Percentiles rank a stretch among this genome's conserved stretches.
Evolutionary conservation across 2,888 invertebrate genomes (phyloP).

Genomic region (Himalopsyche japonica): DNA sequence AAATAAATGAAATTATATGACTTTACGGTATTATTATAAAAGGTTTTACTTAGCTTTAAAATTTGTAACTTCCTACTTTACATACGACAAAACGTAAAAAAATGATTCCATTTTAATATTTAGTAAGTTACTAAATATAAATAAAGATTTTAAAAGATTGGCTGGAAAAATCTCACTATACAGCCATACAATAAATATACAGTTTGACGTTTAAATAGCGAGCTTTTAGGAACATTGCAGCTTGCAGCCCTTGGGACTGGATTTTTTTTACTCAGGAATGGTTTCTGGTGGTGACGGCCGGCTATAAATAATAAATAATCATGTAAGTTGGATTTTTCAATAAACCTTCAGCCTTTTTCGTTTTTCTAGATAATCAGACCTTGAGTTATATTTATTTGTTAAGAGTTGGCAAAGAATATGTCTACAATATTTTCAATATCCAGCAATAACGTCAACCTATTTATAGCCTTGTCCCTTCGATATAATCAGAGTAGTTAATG

Average conservation of each 20-base stretch:
- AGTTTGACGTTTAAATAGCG: not conserved
- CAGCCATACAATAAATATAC: not conserved
- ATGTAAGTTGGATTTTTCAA: slow-evolving; percentile 9
- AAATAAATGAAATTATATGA: too few relatives aligned
- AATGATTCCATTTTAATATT: too few relatives aligned
- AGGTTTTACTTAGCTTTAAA: too few relatives aligned
- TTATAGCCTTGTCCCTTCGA: slow-evolving; percentile 21
- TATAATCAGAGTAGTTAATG: not conserved
- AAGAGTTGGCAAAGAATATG: slow-evolving; percentile 17
- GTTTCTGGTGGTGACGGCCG: not conserved
- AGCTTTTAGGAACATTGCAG: not conserved
- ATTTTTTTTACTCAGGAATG: not conserved
- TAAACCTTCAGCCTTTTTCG: not conserved
- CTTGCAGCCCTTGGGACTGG: not conserved
- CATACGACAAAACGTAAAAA: too few relatives aligned
- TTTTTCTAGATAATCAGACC: not conserved
- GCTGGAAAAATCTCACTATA: not conserved
- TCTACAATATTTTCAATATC: not conserved
- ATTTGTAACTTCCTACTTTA: too few relatives aligned
- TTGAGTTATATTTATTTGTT: slow-evolving; percentile 7
- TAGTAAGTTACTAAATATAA: too few relatives aligned
- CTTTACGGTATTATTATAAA: too few relatives aligned
- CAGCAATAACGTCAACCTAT: slow-evolving; percentile 12
- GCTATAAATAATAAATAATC: not conserved
- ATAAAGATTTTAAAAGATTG: too few relatives aligned